Evolutionary conservation across 2,113 vertebrate species (phyloP).

Genomic region (Plotosus lineatus): DNA sequence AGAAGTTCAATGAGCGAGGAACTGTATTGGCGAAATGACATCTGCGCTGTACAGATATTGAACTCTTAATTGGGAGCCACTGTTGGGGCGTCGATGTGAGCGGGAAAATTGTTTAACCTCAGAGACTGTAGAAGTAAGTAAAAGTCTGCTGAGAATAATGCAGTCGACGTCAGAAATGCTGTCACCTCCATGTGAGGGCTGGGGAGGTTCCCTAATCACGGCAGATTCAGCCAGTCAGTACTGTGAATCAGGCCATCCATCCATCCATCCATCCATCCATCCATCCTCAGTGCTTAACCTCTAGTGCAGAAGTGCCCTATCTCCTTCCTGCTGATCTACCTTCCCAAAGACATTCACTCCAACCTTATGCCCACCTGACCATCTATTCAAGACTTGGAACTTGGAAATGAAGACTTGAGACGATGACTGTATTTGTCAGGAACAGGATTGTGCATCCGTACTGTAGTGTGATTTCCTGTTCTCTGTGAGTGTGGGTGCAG

Average conservation of each 20-base stretch:
- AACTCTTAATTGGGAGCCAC: constrained; percentile 21
- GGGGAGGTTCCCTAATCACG: not conserved
- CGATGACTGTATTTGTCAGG: no score
- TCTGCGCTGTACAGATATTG: constrained; percentile 28
- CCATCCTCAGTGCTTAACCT: no score
- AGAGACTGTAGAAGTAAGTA: not conserved
- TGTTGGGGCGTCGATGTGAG: not conserved
- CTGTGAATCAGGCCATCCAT: not conserved
- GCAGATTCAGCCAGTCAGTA: not conserved
- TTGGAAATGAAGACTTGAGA: no score
- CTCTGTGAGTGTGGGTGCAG: no score
- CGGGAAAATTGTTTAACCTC: not conserved
- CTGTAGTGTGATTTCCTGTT: no score
- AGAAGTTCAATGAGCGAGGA: constrained; percentile 17
- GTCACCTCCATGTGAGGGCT: not conserved
- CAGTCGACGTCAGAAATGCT: not conserved
- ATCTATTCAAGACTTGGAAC: no score
- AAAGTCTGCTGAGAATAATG: not conserved
- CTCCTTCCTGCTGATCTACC: no score
- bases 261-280: no score
- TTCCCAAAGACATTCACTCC: no score
- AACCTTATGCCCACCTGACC: no score
- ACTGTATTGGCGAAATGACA: constrained; percentile 21
- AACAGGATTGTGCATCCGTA: no score
- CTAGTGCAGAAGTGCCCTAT: no score